These are phyloP conservation scores for Aelia acuminata DNA, from an alignment of 2,888 invertebrate species.

Conservation along the genomic window DNA sequence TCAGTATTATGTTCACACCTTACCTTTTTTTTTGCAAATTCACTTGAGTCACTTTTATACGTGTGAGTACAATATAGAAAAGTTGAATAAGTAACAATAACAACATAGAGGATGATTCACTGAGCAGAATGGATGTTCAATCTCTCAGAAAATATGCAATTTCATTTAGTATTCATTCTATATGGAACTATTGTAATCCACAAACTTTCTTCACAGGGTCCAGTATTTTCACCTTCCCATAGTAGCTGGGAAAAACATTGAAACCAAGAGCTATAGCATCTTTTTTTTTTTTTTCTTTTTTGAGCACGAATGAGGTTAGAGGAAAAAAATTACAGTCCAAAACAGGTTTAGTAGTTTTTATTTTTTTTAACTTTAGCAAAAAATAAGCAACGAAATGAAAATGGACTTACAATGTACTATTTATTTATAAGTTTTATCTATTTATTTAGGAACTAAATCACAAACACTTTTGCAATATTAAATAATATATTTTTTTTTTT, in stretches of 20 bases:
- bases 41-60: neutral
- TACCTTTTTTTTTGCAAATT: too few species aligned
- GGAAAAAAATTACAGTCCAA: neutral
- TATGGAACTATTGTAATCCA: neutral
- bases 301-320: neutral
- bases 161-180: conserved; percentile 10
- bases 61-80: neutral
- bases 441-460: too few species aligned
- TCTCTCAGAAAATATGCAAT: conserved; percentile 14
- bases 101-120: neutral
- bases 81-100: neutral
- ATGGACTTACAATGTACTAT: too few species aligned
- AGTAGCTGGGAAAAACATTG: neutral
- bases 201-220: neutral
- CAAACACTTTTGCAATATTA: too few species aligned
- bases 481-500: too few species aligned
- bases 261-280: neutral
- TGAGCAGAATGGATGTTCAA: neutral
- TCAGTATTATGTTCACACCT: neutral
- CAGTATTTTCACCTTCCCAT: neutral
- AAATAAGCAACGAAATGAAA: too few species aligned
- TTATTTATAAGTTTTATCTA: too few species aligned
- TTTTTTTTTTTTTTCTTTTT: neutral
- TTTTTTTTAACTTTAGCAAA: too few species aligned
- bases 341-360: too few species aligned